Evolutionary conservation across 1,140 invertebrate species (phyloP), one percentile per base, ranked within the genome.

Genomic region (Drosophila sucinea): DNA sequence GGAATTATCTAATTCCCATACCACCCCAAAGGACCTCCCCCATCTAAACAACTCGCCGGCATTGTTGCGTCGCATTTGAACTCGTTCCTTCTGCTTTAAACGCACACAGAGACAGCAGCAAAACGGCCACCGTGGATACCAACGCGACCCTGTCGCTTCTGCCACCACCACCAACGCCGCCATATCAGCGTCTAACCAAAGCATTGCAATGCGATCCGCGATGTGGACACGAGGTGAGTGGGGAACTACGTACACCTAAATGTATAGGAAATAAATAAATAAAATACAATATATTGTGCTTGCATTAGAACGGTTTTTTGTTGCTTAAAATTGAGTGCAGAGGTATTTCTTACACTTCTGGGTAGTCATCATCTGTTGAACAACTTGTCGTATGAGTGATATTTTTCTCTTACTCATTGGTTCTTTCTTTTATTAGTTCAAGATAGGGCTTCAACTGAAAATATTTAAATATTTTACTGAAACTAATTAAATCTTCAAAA

Each of bases 101-200:
- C 60, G 41, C 67, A 67, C 47, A 71, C 60, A 83, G 64, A 67
- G 72, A 82, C 65, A 83, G 69, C 84, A 85, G 63, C 85, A 92
- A 92, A 90, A 85, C 91, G 90, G 91, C 91, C 82, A 79, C 91
- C 91, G 91, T 92, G 91, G 91, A 92, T 92, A 91, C 86, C 83
- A 77, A 73, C 67, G 79, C 83, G 84, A 77, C 68, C 63, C 27
- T 57, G 69, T 62, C 60, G 33, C 58, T 63, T 67, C 58, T 71
- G 63, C 85, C 91, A 70, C 81, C 83, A 54, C 89, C 90, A 27
- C 81, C 87, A 68, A 92, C 91, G 64, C 91, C 91, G 78, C 89
- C 91, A 57, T 92, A 92, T 78, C 91, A 92, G 74, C 81, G 91
- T 83, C 86, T 92, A 29, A 92, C 91, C 73, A 91, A 92, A 77